Evolutionary conservation across 2,888 invertebrate genomes (phyloP), one percentile per base, ranked within the genome.

Genomic region (Lasioglossum calceatum): DNA sequence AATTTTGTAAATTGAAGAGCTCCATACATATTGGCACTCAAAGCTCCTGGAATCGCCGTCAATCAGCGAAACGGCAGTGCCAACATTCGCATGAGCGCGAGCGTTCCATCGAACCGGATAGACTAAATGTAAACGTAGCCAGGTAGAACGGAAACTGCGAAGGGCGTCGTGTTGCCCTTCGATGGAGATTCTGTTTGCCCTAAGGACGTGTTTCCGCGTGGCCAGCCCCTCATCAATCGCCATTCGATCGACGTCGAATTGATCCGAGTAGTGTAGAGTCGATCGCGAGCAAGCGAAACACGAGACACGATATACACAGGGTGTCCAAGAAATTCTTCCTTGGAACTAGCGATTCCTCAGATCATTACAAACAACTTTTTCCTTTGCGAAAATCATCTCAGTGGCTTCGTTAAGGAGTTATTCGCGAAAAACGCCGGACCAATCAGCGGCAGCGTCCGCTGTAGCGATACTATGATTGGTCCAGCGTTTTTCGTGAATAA

Each of bases 201-300:
- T 71, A 86, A 82, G 50, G 61, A 70, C 47, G n/a, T 16, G 70
- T 70, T 81, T 77, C 54, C 79, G 61, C 74, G 70, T 87, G 87
- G 87, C 81, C 87, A 87, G 83, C 84, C 87, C 87, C 87, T 14
- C 81, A 14, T 16, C 27, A 27, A 12, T 67, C 77, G 81, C 42
- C 50, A 14, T n/a, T 58, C 58, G 58, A 79, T 82, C 72, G 67
- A 76, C 67, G 42, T 64, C 64, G 64, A 16, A 64, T 32, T 7
- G 64, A 64, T 64, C 7, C 64, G 16, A 32, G 64, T 64, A 64
- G 64, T 7, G 36, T 58, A n/a, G n/a, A 58, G 58, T 58, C 58
- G 10, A 23, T 58, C 42, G 50, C 27, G 32, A 32, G 27, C 61
- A 27, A 27, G n/a, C 64, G 32, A 64, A 27, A n/a, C 61, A 14